A percentile compares a stretch with the other conserved stretches of the same genome.
Evolutionary conservation across 2,797 vertebrate species (phyloP).

Genomic region (Notoglanidium macrostoma): DNA sequence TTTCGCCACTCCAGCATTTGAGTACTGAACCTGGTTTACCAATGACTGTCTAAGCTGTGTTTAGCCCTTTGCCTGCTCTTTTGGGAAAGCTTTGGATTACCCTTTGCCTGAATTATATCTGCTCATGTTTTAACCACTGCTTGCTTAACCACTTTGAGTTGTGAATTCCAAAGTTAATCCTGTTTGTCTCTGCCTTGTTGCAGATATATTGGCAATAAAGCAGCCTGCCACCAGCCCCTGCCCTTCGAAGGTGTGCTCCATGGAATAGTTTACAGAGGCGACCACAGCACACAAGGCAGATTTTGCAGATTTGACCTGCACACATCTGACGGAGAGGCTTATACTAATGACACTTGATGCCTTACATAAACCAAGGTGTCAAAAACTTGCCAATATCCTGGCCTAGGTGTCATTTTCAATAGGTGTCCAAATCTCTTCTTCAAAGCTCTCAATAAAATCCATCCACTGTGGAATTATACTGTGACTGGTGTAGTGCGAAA

Average conservation of each 20-base stretch:
- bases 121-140: not conserved
- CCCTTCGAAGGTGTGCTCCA: not conserved
- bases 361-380: not conserved
- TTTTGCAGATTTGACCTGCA: no score
- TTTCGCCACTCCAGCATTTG: not conserved
- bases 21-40: not conserved
- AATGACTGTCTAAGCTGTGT: not conserved
- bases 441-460: not conserved
- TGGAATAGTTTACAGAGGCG: not conserved
- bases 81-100: not conserved
- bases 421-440: not conserved
- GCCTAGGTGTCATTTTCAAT: not conserved
- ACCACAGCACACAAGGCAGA: not conserved
- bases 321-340: not conserved
- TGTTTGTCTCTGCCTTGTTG: not conserved
- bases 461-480: not conserved
- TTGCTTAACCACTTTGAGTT: not conserved
- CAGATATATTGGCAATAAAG: not conserved
- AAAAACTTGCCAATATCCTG: not conserved
- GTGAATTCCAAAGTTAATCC: not conserved
- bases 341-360: not conserved
- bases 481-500: not conserved
- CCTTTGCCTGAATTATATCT: not conserved
- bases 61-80: not conserved
- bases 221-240: not conserved